Evolutionary conservation across 2,113 vertebrate species (phyloP).

Genomic region (Corythoichthys intestinalis): DNA sequence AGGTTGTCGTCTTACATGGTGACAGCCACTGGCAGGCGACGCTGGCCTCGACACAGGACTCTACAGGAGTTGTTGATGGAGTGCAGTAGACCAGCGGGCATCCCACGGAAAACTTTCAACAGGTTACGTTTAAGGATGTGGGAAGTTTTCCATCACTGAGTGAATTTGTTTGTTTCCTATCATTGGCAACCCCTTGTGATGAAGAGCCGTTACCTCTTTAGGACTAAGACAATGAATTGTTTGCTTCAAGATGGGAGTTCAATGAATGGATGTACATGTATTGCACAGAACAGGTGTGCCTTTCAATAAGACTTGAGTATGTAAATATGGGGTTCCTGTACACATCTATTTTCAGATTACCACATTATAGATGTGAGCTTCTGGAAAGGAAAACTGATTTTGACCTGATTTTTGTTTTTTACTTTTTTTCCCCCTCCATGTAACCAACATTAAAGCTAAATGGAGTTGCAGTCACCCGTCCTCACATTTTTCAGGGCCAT

Average conservation of each 20-base stretch:
- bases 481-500: constrained; percentile 72
- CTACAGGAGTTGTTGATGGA: constrained; percentile 11
- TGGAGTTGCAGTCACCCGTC: constrained; percentile 64
- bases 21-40: constrained; percentile 1
- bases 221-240: constrained; percentile 21
- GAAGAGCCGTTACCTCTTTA: constrained; percentile 37
- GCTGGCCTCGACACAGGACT: constrained; percentile 22
- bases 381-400: constrained; percentile 1
- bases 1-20: constrained; percentile 29
- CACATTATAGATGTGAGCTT: too few relatives aligned
- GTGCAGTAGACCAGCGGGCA: neutral
- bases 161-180: constrained; percentile 32
- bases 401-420: constrained; percentile 58
- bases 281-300: constrained; percentile 34
- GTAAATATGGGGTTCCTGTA: neutral
- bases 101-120: constrained; percentile 7
- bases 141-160: constrained; percentile 41
- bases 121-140: constrained; percentile 7
- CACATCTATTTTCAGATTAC: too few relatives aligned
- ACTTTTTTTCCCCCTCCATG: constrained; percentile 40
- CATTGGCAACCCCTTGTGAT: constrained; percentile 15
- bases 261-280: constrained; percentile 20
- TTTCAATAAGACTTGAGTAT: constrained; percentile 2
- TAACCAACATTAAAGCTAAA: constrained; percentile 48
- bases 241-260: constrained; percentile 21